Evolutionary conservation across 2,113 vertebrate genomes (phyloP).

Genomic region (Paraplagusia blochii): DNA sequence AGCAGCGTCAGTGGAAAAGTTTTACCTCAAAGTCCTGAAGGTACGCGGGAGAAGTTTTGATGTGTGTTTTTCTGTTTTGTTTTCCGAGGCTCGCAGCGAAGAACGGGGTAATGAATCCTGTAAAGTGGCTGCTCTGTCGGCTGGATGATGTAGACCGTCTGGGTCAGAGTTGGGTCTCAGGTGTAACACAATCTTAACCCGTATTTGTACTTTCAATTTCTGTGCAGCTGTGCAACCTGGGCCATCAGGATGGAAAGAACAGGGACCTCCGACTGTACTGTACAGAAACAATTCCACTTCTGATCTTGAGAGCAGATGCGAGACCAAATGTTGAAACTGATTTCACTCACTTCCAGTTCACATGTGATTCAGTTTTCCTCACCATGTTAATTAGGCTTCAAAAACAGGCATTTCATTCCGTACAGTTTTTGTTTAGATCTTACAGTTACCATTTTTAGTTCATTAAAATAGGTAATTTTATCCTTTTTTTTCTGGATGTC

Average conservation of each 20-base stretch:
- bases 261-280: not conserved
- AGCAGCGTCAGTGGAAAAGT: constrained; percentile 38
- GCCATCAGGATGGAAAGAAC: constrained; percentile 12
- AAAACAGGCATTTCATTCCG: not conserved
- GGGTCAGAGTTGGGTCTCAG: constrained; percentile 39
- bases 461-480: too few species aligned
- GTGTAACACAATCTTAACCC: constrained; percentile 50
- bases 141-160: constrained; percentile 34
- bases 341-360: not conserved
- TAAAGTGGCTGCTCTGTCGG: constrained; percentile 42
- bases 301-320: not conserved
- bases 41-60: constrained; percentile 34
- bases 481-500: not conserved
- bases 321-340: not conserved
- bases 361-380: too few species aligned
- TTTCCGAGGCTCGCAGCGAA: constrained; percentile 31
- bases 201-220: constrained; percentile 51
- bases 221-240: constrained; percentile 39
- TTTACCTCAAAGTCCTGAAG: constrained; percentile 34
- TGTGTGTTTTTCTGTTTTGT: constrained; percentile 30
- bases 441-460: too few species aligned
- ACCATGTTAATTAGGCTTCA: too few species aligned
- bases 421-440: too few species aligned
- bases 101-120: constrained; percentile 44
- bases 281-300: not conserved